Evolutionary conservation across 92 coral and sea anemone species (phyloP).

Genomic region (Umimayanthus chanpuru): DNA sequence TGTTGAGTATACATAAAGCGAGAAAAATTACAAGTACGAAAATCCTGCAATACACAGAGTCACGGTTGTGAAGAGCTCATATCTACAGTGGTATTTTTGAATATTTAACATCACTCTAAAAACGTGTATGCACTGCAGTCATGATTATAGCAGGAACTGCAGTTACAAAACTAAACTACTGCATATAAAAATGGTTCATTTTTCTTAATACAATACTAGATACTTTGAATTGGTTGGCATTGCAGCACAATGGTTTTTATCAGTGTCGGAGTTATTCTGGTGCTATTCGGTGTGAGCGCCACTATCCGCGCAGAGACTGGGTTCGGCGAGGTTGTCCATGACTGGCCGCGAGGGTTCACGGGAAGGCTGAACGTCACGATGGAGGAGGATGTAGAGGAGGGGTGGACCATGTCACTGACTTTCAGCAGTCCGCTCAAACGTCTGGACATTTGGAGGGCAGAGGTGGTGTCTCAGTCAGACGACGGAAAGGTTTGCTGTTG

Average conservation of each 20-base stretch:
- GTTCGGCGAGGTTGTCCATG: constrained; percentile 10
- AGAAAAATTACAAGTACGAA: too few species aligned
- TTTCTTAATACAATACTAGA: too few species aligned
- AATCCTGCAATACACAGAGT: too few species aligned
- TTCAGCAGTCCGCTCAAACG: constrained; percentile 34
- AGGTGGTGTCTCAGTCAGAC: constrained; percentile 36
- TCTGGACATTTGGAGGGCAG: constrained; percentile 44
- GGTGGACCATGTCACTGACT: constrained; percentile 33
- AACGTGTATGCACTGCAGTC: too few species aligned
- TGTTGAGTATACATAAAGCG: too few species aligned
- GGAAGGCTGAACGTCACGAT: constrained; percentile 35
- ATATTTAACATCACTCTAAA: too few species aligned
- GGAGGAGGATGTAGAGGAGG: constrained; percentile 34
- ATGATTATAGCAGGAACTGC: too few species aligned
- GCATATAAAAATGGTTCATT: too few species aligned
- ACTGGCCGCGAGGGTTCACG: constrained; percentile 45
- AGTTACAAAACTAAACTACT: too few species aligned
- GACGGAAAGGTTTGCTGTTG: constrained; percentile 23
- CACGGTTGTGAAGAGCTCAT: too few species aligned
- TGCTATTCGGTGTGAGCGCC: constrained; percentile 15
- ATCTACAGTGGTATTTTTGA: too few species aligned
- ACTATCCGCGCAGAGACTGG: constrained; percentile 19
- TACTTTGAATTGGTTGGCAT: background rate
- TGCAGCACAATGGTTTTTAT: constrained; percentile 18
- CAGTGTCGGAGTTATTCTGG: background rate